phyloP scores from a whole-genome alignment of 2,797 vertebrate species.

The Emydoidea blandingii region DNA sequence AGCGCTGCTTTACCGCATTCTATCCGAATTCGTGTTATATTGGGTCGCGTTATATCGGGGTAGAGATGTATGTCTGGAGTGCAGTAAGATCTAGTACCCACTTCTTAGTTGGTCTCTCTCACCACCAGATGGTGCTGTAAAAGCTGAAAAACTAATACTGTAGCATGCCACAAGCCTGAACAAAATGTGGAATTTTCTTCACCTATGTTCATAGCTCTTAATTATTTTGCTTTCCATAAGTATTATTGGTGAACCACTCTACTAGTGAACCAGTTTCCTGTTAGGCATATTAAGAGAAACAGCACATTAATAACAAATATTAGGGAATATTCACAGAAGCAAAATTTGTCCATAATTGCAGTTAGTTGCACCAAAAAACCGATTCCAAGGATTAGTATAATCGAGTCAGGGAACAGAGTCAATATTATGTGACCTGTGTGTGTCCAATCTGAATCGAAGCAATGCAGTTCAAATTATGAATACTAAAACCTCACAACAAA shows the following conservation, averaged over 20 bases:
- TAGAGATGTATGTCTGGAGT: not conserved
- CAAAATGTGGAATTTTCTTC: not conserved
- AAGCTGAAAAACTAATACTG: not conserved
- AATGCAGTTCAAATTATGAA: not conserved
- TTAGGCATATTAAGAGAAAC: not conserved
- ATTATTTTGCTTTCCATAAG: not conserved
- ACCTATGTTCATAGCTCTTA: not conserved
- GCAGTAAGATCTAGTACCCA: not conserved
- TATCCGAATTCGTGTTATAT: too few relatives aligned
- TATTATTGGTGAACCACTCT: not conserved
- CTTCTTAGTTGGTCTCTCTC: not conserved
- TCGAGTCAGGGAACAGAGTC: not conserved
- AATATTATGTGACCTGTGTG: rapidly evolving
- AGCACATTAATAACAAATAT: not conserved
- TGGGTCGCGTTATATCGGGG: too few relatives aligned
- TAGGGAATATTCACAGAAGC: not conserved
- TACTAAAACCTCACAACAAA: not conserved
- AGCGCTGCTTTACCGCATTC: too few relatives aligned
- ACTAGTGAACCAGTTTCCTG: not conserved
- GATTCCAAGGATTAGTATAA: not conserved
- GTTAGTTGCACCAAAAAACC: not conserved
- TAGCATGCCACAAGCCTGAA: not conserved
- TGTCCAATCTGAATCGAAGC: not conserved
- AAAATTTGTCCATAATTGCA: not conserved
- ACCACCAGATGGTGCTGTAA: not conserved